A percentile compares a stretch with the other conserved stretches of the same genome.
Evolutionary conservation across 2,113 vertebrate genomes (phyloP).

Genomic region (Scortum barcoo): DNA sequence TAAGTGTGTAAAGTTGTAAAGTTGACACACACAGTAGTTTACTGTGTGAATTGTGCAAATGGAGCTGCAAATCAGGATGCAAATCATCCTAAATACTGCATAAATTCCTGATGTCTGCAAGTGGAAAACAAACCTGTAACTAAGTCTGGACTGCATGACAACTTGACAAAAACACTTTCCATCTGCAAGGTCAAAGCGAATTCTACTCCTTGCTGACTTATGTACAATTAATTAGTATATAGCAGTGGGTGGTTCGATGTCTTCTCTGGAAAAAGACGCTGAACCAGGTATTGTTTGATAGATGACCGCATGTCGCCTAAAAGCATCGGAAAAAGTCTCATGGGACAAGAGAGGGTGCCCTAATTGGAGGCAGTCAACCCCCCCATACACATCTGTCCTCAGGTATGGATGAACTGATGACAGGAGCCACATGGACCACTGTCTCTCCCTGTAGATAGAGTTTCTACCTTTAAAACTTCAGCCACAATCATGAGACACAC

Average conservation of each 20-base stretch:
- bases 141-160: slow-evolving; percentile 2
- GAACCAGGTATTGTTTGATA: slow-evolving; percentile 43
- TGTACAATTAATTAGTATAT: slow-evolving; percentile 28
- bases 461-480: slow-evolving; percentile 71
- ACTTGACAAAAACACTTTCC: slow-evolving; percentile 39
- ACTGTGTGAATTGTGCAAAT: not conserved
- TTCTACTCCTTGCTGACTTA: not conserved
- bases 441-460: slow-evolving; percentile 66
- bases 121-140: slow-evolving; percentile 8
- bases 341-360: slow-evolving; percentile 51
- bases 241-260: slow-evolving; percentile 14
- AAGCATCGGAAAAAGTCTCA: slow-evolving; percentile 70
- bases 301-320: slow-evolving; percentile 54
- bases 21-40: not conserved
- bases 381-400: slow-evolving; percentile 68
- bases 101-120: not conserved
- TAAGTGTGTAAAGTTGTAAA: not conserved
- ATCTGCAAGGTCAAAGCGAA: not conserved
- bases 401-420: slow-evolving; percentile 69
- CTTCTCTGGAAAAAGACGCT: slow-evolving; percentile 46
- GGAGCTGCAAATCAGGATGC: not conserved
- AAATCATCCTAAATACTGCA: not conserved
- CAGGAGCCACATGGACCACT: slow-evolving; percentile 60
- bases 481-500: slow-evolving; percentile 40
- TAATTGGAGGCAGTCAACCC: slow-evolving; percentile 67